These are phyloP conservation scores for Eretmocerus hayati DNA, from an alignment of 2,888 invertebrate species.

Conservation along the genomic window DNA sequence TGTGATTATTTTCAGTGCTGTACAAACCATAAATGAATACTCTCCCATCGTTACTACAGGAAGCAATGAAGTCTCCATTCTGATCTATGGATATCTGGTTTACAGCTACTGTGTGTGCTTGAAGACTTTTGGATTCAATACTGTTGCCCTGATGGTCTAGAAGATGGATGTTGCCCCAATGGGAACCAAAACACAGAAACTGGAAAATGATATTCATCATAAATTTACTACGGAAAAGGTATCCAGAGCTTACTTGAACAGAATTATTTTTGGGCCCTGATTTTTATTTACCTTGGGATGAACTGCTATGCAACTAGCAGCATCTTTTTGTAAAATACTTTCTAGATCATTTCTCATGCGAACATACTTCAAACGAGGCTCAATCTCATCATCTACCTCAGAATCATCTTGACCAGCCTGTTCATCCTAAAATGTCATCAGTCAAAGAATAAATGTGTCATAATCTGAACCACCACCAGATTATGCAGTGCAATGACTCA, in stretches of 20 bases:
- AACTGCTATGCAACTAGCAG: conserved; percentile 87
- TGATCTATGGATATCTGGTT: conserved; percentile 91
- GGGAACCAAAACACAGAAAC: conserved; percentile 89
- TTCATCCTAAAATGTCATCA: conserved; percentile 32
- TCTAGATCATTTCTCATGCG: conserved; percentile 81
- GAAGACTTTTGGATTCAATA: conserved; percentile 62
- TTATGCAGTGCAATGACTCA: conserved; percentile 15
- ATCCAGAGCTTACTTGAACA: no score
- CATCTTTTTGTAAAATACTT: conserved; percentile 75
- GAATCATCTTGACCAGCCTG: conserved; percentile 40
- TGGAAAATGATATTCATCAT: no score
- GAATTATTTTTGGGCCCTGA: no score
- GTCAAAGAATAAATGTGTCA: conserved; percentile 1
- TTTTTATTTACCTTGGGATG: conserved; percentile 89
- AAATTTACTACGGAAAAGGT: no score
- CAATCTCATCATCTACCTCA: conserved; percentile 57
- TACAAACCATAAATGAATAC: conserved; percentile 85
- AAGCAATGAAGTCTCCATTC: conserved; percentile 89
- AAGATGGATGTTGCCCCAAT: conserved; percentile 83
- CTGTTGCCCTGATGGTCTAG: conserved; percentile 89
- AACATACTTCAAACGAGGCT: conserved; percentile 88
- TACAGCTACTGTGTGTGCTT: conserved; percentile 81
- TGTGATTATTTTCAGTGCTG: conserved; percentile 73
- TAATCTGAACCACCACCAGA: background rate
- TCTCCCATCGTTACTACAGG: conserved; percentile 86